Evolutionary conservation across 2,888 invertebrate genomes (phyloP).

Genomic region (Acronicta aceris): DNA sequence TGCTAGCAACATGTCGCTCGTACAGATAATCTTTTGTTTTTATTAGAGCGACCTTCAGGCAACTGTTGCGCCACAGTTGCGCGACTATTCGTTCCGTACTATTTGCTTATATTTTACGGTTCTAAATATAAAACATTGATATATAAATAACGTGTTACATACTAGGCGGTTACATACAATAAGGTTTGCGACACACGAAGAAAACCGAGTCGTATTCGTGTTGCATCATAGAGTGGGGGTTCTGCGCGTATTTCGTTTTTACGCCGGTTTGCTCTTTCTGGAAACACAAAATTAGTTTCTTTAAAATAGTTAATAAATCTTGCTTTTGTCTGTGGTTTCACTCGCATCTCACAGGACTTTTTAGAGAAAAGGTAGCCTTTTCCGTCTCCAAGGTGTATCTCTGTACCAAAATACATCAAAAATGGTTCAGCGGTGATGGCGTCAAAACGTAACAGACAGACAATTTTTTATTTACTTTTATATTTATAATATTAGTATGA

Average conservation of each 20-base stretch:
- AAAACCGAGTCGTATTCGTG: conserved; percentile 97
- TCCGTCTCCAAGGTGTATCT: no score
- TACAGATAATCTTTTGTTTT: no score
- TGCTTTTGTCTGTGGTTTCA: no score
- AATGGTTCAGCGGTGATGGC: no score
- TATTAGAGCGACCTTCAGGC: no score
- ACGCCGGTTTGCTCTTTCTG: conserved; percentile 94
- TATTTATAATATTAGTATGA: no score
- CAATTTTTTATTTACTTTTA: no score
- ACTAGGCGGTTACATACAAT: conserved; percentile 50
- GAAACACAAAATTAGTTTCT: conserved; percentile 57
- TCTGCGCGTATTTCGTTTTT: conserved; percentile 97
- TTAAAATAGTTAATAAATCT: conserved; percentile 4
- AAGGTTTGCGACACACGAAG: conserved; percentile 96
- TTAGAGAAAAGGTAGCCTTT: no score
- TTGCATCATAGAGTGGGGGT: conserved; percentile 97
- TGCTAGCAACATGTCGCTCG: no score
- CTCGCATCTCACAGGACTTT: no score
- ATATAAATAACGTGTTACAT: conserved; percentile 36
- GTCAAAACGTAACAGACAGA: no score
- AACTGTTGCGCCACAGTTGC: conserved; percentile 3
- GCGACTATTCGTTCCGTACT: not conserved
- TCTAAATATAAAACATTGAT: conserved; percentile 4
- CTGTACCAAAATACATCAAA: no score
- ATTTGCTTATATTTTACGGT: not conserved